These are phyloP conservation scores for Halichoeres trimaculatus DNA, from an alignment of 2,113 vertebrate genomes.

Conservation along the genomic window DNA sequence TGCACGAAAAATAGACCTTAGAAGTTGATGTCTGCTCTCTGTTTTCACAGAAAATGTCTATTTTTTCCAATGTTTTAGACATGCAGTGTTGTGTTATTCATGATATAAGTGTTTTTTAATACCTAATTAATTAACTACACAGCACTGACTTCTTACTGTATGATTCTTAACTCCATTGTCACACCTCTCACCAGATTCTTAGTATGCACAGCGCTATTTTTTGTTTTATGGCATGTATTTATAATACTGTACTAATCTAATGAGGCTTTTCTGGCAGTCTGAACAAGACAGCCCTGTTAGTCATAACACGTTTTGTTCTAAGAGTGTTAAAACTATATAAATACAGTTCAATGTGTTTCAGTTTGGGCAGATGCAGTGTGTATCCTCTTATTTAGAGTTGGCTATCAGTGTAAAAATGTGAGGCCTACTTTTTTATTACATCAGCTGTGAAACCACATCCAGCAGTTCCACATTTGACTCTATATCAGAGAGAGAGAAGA, in stretches of 20 bases:
- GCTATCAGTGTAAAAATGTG: background rate
- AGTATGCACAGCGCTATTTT: background rate
- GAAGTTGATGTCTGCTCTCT: no score
- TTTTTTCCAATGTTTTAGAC: no score
- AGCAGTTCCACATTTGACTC: background rate
- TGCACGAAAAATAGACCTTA: no score
- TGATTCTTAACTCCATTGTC: background rate
- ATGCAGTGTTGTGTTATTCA: no score
- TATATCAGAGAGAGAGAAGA: conserved; percentile 5
- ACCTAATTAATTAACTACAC: no score
- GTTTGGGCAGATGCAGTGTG: background rate
- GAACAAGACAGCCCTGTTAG: no score
- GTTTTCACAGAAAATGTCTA: no score
- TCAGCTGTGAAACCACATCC: conserved; percentile 1
- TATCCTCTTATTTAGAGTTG: background rate
- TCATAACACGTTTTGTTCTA: background rate
- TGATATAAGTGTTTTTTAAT: no score
- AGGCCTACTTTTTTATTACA: conserved; percentile 2
- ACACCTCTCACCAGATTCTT: background rate
- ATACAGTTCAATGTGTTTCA: background rate
- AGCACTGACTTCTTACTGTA: no score
- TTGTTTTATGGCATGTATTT: background rate
- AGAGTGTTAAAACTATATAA: no score
- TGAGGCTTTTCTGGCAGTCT: no score
- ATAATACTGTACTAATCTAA: no score